Evolutionary conservation across 2,888 invertebrate genomes (phyloP).

Genomic region (Ichneumoninae sp.): DNA sequence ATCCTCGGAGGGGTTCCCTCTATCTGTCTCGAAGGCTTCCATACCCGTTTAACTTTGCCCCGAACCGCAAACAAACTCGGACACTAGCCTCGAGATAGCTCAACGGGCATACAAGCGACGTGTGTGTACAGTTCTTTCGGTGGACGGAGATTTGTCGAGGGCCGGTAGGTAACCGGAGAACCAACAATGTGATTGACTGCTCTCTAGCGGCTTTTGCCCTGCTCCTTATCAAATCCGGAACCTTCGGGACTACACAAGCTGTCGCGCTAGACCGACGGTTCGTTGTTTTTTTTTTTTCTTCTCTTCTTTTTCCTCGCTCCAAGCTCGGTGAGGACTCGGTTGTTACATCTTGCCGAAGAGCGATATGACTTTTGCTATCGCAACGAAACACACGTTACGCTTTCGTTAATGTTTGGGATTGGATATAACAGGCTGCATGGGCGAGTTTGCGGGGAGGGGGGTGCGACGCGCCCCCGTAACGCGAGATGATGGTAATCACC

Average conservation of each 20-base stretch:
- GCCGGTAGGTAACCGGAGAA: slow-evolving; percentile 28
- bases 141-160: slow-evolving; percentile 25
- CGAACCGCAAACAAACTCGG: slow-evolving; percentile 57
- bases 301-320: slow-evolving; percentile 10
- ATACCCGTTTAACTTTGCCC: slow-evolving; percentile 42
- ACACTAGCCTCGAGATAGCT: slow-evolving; percentile 31
- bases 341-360: slow-evolving; percentile 25
- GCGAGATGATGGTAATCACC: slow-evolving; percentile 72
- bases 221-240: slow-evolving; percentile 60
- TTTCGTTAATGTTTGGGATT: slow-evolving; percentile 64
- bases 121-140: slow-evolving; percentile 33
- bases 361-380: slow-evolving; percentile 17
- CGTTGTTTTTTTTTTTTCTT: slow-evolving; percentile 34
- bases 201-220: slow-evolving; percentile 24
- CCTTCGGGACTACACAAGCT: slow-evolving; percentile 41
- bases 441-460: slow-evolving; percentile 55
- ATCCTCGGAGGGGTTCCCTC: neutral
- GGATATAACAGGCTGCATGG: slow-evolving; percentile 51
- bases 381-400: slow-evolving; percentile 64
- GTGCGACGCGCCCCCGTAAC: slow-evolving; percentile 66
- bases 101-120: slow-evolving; percentile 4
- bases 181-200: slow-evolving; percentile 42
- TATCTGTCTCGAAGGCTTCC: slow-evolving; percentile 44
- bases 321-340: slow-evolving; percentile 2
- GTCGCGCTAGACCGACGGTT: slow-evolving; percentile 46